Evolutionary conservation across 2,888 invertebrate genomes (phyloP), one percentile per base, ranked within the genome.

Genomic region (Tachina lurida): DNA sequence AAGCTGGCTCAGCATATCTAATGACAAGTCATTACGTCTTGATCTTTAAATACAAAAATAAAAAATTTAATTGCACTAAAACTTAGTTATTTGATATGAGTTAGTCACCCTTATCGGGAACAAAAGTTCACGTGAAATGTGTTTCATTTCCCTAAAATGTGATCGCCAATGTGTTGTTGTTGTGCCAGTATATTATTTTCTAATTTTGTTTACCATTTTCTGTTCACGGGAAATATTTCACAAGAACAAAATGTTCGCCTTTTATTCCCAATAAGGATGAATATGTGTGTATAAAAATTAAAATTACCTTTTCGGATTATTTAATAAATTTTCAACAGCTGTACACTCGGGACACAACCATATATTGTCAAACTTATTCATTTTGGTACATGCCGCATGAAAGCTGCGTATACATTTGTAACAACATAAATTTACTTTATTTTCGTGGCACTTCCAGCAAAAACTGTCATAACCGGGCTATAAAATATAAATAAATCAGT

Each of bases 341-440:
- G 95, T 94, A 92, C 98, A 99, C 92, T 98, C 98, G 0, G 97
- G 96, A 91, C 98, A 98, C 68, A 96, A 95, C 97, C 97, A 98
- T 89, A 94, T 93, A 89, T 93, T 93, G 89, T 90, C 93, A 79
- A 93, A 91, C 52, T 91, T 91, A 67, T 93, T 92, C 3, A 93
- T 91, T 82, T 93, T 94, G 82, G 96, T 94, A 93, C 98, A 98
- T 90, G 95, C 96, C 15, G 94, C 94, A 93, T 98, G 98, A 93
- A 95, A 98, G 1, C 96, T 95, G 41, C 98, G 94, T 3, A 97
- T 96, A 92, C 98, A 98, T 22, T 96, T 95, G 45, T 96, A 96
- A 92, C 98, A 98, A 10, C 94, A 93, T 89, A 95, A 92, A 17
- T 93, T 90, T 1, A 94, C 93, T 2, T 94, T 94, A 63, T 95